Percentiles rank a stretch among this genome's conserved stretches.
Evolutionary conservation across 2,797 vertebrate genomes (phyloP).

Genomic region (Sorex maritimensis): DNA sequence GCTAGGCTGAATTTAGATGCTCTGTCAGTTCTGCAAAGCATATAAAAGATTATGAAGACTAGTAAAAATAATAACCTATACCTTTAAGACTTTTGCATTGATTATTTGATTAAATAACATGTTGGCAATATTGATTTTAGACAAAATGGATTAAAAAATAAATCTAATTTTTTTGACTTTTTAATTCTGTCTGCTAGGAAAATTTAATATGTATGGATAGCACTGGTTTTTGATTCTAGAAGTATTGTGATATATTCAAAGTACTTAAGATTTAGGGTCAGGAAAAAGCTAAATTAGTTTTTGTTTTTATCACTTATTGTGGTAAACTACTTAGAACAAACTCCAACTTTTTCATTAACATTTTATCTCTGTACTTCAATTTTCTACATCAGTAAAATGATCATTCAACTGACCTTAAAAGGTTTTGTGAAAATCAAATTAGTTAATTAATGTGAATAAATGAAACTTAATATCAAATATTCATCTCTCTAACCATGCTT

Average conservation of each 20-base stretch:
- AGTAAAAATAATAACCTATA: constrained; percentile 49
- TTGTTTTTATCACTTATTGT: constrained; percentile 49
- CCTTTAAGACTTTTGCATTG: constrained; percentile 36
- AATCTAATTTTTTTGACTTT: constrained; percentile 35
- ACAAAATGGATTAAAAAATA: constrained; percentile 62
- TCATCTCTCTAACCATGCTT: no score
- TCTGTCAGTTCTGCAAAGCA: constrained; percentile 30
- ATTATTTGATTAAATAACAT: constrained; percentile 17
- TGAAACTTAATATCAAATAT: no score
- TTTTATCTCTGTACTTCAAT: constrained; percentile 13
- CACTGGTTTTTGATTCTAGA: constrained; percentile 30
- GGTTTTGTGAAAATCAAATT: no score
- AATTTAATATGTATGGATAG: constrained; percentile 18
- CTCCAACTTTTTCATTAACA: constrained; percentile 25
- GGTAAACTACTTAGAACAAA: constrained; percentile 20
- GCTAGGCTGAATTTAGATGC: constrained; percentile 38
- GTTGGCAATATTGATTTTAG: constrained; percentile 21
- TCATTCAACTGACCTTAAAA: not conserved
- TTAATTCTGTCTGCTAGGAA: constrained; percentile 32
- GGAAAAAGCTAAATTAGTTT: constrained; percentile 29
- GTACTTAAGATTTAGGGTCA: constrained; percentile 5
- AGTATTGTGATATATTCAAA: not conserved
- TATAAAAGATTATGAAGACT: constrained; percentile 20
- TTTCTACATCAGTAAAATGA: constrained; percentile 47
- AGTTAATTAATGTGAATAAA: no score